Evolutionary conservation across 2,797 vertebrate genomes (phyloP), one percentile per base, ranked within the genome.

Genomic region (Argentina silus): DNA sequence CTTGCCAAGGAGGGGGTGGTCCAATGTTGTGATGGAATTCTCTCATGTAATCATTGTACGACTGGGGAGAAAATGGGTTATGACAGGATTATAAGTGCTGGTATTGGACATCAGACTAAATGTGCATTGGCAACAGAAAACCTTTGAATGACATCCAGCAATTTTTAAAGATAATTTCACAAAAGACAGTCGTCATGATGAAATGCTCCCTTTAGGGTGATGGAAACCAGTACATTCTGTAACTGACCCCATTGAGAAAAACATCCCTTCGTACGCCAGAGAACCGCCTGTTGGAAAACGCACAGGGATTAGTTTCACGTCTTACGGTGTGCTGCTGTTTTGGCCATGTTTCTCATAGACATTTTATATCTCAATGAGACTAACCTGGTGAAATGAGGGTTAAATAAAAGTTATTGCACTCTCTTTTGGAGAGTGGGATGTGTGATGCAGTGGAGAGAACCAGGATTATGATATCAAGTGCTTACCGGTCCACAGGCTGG

Each of bases 21-120:
- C 98, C 98, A 75, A 99, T 97, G 86, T 91, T 97, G 91, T 99
- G 94, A 69, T 94, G 97, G 81, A 98, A 98, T 80, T 99, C 97
- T 81, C 97, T 95, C 95, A 99, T 96, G 90, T 98, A 99, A 92
- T 99, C 97, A 74, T 97, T 97, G 87, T 99, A 98, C 60, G 97
- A 98, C 98, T 99, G 94, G 84, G 93, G 93, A 79, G 88, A 82
- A 73, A 87, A 90, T 55, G 63, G 21, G 14, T 51, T 14, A 6
- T 1, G 7, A 2, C 11, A 48, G 12, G 17, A 12, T 27, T 14
- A 23, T 21, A 7, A 3, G 8, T 66, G 4, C 42, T 43, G 36
- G 17, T 6, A 21, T 43, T 12, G 59, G 27, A 19, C 56, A 59
- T 9, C 27, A 36, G 27, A 36, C 27, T 4, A 36, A 36, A 36